phyloP scores from a whole-genome alignment of 2,113 vertebrate genomes.

The Crotalus viridis region DNA sequence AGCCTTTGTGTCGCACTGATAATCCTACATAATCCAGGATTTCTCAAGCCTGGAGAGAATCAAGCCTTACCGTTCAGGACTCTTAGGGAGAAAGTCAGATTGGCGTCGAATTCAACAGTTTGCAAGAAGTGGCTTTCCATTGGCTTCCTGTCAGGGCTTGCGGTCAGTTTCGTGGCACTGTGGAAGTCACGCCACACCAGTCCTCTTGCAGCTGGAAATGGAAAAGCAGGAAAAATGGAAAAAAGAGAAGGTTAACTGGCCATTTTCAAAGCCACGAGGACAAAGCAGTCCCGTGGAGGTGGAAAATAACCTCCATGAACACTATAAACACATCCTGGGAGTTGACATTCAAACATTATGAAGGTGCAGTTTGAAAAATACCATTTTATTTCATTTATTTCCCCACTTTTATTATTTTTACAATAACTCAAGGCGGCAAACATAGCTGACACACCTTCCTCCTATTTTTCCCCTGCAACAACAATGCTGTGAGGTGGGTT shows the following conservation, averaged over 20 bases:
- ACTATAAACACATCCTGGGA: too few relatives aligned
- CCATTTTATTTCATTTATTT: too few relatives aligned
- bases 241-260: not conserved
- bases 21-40: too few relatives aligned
- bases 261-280: not conserved
- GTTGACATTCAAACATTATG: too few relatives aligned
- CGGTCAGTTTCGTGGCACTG: not conserved
- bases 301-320: not conserved
- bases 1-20: too few relatives aligned
- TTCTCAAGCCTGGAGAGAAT: not conserved
- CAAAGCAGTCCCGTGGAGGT: too few relatives aligned
- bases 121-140: fast-evolving
- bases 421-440: too few relatives aligned
- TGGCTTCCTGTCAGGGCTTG: fast-evolving
- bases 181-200: not conserved
- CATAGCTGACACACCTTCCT: too few relatives aligned
- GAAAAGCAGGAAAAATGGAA: not conserved
- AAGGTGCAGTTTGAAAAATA: too few relatives aligned
- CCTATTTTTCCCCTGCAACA: too few relatives aligned
- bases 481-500: too few relatives aligned
- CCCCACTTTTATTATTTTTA: too few relatives aligned
- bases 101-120: not conserved
- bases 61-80: conserved; percentile 43
- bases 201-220: not conserved
- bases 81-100: conserved; percentile 44